These are phyloP conservation scores for Biston betularia DNA, from an alignment of 2,888 invertebrate species.

Conservation along the genomic window DNA sequence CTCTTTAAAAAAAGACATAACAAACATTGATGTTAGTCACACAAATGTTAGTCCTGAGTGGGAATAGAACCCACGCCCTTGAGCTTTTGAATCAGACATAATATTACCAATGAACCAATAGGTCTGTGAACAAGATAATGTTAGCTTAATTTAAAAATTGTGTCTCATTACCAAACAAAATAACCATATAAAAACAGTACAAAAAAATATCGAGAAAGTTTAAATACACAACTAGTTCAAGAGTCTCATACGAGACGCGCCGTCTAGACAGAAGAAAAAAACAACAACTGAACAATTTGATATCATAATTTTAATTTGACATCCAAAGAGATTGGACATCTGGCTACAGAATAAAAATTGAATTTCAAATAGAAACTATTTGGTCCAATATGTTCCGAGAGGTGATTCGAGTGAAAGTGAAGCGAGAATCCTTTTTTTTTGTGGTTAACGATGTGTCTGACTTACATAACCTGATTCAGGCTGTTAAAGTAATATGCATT, in stretches of 20 bases:
- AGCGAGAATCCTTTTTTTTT: slow-evolving; percentile 20
- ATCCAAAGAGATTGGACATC: slow-evolving; percentile 14
- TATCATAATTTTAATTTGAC: slow-evolving; percentile 13
- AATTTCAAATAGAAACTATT: background rate
- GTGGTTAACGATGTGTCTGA: background rate
- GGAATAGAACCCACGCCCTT: no score
- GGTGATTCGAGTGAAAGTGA: slow-evolving; percentile 24
- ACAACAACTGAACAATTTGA: background rate
- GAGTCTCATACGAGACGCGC: background rate
- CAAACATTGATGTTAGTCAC: no score
- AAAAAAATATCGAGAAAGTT: background rate
- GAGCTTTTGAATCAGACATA: no score
- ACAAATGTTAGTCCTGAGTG: no score
- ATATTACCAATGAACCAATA: no score
- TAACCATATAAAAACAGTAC: no score
- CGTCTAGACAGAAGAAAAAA: slow-evolving; percentile 19
- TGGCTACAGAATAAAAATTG: slow-evolving; percentile 1
- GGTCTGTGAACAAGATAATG: no score
- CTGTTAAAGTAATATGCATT: background rate
- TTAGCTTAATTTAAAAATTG: no score
- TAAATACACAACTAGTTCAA: background rate
- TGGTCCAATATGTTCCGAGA: slow-evolving; percentile 16
- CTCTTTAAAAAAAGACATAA: no score
- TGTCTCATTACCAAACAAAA: no score
- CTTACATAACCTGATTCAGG: background rate